These are phyloP conservation scores for Fissipunctia ypsillon DNA, from an alignment of 2,888 invertebrate genomes.

Conservation along the genomic window DNA sequence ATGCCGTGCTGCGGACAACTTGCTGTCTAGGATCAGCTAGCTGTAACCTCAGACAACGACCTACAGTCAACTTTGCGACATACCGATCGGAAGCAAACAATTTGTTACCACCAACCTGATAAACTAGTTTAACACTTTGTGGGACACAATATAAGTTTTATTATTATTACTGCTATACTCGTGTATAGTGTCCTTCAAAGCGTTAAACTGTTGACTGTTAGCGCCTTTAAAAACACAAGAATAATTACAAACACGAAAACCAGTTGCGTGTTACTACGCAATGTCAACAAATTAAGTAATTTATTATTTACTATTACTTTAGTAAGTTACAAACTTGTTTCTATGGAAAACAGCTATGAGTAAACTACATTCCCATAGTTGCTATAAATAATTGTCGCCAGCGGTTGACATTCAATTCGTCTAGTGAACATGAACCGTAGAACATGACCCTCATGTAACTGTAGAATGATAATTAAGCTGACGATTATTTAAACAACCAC, in stretches of 20 bases:
- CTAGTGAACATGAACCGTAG: background rate
- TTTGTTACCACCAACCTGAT: constrained; percentile 24
- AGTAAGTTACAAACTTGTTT: constrained; percentile 28
- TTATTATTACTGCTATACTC: too few relatives aligned
- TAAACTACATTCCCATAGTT: constrained; percentile 32
- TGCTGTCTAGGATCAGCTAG: constrained; percentile 59
- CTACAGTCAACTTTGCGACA: constrained; percentile 59
- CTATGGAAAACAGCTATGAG: constrained; percentile 32
- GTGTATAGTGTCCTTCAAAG: too few relatives aligned
- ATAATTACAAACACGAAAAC: constrained; percentile 29
- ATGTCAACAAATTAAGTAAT: constrained; percentile 29
- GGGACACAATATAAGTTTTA: too few relatives aligned
- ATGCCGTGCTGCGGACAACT: constrained; percentile 70
- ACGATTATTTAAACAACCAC: constrained; percentile 21
- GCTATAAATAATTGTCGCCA: constrained; percentile 2
- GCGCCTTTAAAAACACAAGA: constrained; percentile 5
- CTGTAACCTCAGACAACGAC: constrained; percentile 68
- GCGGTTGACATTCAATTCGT: constrained; percentile 25
- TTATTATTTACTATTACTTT: constrained; percentile 10
- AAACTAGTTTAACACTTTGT: constrained; percentile 45
- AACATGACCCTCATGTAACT: constrained; percentile 5
- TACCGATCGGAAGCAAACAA: constrained; percentile 44
- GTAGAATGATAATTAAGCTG: background rate
- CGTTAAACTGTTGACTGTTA: constrained; percentile 11
- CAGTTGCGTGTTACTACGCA: constrained; percentile 37